Evolutionary conservation across 1,140 invertebrate genomes (phyloP).

Genomic region (Paraescarpia echinospica): DNA sequence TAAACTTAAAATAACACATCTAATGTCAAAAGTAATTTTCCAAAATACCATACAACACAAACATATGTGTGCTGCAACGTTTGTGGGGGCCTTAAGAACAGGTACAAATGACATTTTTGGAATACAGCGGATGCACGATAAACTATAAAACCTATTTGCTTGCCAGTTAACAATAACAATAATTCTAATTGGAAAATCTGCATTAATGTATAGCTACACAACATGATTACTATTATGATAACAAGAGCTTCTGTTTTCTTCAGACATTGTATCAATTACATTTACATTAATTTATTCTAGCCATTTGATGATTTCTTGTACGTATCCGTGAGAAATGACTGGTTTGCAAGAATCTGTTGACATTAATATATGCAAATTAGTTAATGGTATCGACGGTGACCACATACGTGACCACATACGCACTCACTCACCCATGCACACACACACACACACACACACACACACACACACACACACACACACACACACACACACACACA

Average conservation of each 20-base stretch:
- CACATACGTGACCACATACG: too few relatives aligned
- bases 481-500: background rate
- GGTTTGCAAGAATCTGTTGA: background rate
- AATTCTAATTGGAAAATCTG: background rate
- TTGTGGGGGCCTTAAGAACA: background rate
- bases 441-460: constrained; percentile 16
- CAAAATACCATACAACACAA: background rate
- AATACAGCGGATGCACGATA: background rate
- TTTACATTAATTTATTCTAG: too few relatives aligned
- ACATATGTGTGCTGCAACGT: background rate
- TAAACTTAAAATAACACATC: background rate
- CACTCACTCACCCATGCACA: too few relatives aligned
- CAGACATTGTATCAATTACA: background rate
- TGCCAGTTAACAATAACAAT: background rate
- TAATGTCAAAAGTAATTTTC: background rate
- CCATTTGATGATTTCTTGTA: too few relatives aligned
- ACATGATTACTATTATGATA: background rate
- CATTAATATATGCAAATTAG: background rate
- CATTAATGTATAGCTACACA: background rate
- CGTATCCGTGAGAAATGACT: too few relatives aligned
- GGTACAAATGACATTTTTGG: background rate
- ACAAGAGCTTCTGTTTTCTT: background rate
- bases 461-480: constrained; percentile 11
- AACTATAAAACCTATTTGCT: background rate
- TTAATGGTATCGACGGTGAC: too few relatives aligned